A percentile compares a stretch with the other conserved stretches of the same genome.
These are phyloP conservation scores for Pyrgus malvae DNA, from an alignment of 2,888 invertebrate species.

Conservation along the genomic window DNA sequence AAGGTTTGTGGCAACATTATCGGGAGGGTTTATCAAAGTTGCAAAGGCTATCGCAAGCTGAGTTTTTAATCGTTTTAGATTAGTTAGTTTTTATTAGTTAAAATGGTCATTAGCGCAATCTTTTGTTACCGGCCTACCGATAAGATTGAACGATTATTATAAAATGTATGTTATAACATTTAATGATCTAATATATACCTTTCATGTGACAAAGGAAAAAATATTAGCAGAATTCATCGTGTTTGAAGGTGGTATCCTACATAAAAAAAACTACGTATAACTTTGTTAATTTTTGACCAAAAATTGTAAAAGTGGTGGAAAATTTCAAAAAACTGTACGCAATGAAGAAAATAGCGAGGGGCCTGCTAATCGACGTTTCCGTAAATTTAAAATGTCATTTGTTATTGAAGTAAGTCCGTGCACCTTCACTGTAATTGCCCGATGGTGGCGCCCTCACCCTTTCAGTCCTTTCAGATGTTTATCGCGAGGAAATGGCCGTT, in stretches of 20 bases:
- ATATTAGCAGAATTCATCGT: too few relatives aligned
- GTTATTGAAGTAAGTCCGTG: constrained; percentile 40
- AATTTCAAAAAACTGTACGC: constrained; percentile 1
- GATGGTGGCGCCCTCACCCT: constrained; percentile 67
- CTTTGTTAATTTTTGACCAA: too few relatives aligned
- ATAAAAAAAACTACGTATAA: too few relatives aligned
- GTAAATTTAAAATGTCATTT: constrained; percentile 57
- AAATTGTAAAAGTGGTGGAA: too few relatives aligned
- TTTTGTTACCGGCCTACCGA: constrained; percentile 27
- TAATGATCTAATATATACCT: too few relatives aligned
- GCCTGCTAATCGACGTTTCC: constrained; percentile 48
- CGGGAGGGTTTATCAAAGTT: constrained; percentile 40
- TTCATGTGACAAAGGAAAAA: too few relatives aligned
- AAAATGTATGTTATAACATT: background rate
- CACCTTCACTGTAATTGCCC: constrained; percentile 66
- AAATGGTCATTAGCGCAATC: constrained; percentile 33
- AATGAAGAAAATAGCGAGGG: constrained; percentile 26
- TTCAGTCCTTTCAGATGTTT: constrained; percentile 79
- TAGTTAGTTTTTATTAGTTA: constrained; percentile 27
- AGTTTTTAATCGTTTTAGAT: constrained; percentile 48
- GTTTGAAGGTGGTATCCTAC: too few relatives aligned
- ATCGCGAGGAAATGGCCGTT: constrained; percentile 80
- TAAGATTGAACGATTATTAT: constrained; percentile 16
- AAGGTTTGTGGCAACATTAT: constrained; percentile 30
- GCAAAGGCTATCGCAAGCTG: constrained; percentile 55